A percentile compares a stretch with the other conserved stretches of the same genome.
Evolutionary conservation across 2,888 invertebrate genomes (phyloP).

Genomic region (Scrobipalpa costella): DNA sequence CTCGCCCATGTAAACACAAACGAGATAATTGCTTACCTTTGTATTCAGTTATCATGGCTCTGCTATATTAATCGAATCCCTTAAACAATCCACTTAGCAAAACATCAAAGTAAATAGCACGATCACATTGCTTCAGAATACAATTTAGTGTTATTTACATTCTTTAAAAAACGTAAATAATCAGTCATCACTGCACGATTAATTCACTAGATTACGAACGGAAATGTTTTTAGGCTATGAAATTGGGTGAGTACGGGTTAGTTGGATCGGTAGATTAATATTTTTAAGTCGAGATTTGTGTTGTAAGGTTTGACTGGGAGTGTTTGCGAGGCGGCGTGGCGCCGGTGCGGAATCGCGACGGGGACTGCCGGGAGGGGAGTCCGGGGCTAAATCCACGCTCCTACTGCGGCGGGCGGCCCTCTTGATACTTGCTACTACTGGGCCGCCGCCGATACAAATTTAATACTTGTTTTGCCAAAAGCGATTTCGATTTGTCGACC

Average conservation of each 20-base stretch:
- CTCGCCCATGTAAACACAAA: constrained; percentile 18
- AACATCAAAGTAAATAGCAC: constrained; percentile 30
- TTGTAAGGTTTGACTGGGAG: constrained; percentile 46
- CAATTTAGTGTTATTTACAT: constrained; percentile 29
- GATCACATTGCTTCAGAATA: constrained; percentile 36
- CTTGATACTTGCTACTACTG: constrained; percentile 33
- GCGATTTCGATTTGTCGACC: constrained; percentile 79
- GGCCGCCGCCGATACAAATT: constrained; percentile 74
- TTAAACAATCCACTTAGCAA: constrained; percentile 30
- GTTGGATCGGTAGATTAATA: constrained; percentile 21
- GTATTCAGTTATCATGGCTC: constrained; percentile 14
- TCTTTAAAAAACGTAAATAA: constrained; percentile 37
- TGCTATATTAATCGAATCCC: constrained; percentile 24
- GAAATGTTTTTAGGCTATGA: not conserved
- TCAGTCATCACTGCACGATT: constrained; percentile 35
- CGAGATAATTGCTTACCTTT: constrained; percentile 25
- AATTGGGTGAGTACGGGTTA: constrained; percentile 24
- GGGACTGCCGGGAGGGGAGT: constrained; percentile 63
- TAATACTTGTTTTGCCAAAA: constrained; percentile 81
- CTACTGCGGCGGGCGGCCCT: constrained; percentile 61
- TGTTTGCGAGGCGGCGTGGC: constrained; percentile 48
- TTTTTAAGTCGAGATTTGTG: constrained; percentile 50
- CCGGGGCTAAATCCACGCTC: constrained; percentile 32
- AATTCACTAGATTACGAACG: not conserved
- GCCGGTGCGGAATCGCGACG: constrained; percentile 58